A percentile compares a stretch with the other conserved stretches of the same genome.
These are phyloP conservation scores for Glossophaga mutica DNA, from an alignment of 2,797 vertebrate genomes.

Conservation along the genomic window DNA sequence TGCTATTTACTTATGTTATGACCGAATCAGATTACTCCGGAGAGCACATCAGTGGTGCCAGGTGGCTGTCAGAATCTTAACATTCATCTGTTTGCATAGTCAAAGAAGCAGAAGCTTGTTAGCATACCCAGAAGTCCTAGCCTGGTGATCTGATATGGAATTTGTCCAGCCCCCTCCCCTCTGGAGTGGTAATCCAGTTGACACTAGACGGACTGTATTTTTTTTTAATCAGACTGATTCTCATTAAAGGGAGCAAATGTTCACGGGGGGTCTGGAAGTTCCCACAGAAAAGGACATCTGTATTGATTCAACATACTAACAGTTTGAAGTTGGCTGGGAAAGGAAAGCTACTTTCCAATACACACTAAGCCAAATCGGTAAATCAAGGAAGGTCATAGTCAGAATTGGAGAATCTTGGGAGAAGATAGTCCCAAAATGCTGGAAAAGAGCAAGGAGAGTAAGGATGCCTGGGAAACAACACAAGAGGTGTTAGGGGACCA, in stretches of 20 bases:
- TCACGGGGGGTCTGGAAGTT: not conserved
- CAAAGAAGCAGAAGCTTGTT: not conserved
- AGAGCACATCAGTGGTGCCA: not conserved
- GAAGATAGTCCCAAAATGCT: not conserved
- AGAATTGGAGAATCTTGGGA: not conserved
- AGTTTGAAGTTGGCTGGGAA: not conserved
- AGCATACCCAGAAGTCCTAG: not conserved
- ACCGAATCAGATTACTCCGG: not conserved
- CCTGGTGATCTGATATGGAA: not conserved
- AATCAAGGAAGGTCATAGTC: not conserved
- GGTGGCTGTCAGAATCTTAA: not conserved
- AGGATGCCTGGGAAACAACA: not conserved
- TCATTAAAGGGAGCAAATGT: not conserved
- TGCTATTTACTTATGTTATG: slow-evolving; percentile 23
- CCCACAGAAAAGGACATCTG: not conserved
- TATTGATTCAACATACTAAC: not conserved
- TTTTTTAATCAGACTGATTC: not conserved
- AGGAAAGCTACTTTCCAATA: not conserved
- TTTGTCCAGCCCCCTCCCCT: not conserved
- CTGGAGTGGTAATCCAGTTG: not conserved
- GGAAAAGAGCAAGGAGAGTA: not conserved
- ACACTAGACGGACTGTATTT: not conserved
- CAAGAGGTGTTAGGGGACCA: not conserved
- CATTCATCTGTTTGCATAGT: not conserved
- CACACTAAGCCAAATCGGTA: not conserved